Evolutionary conservation across 1,140 invertebrate genomes (phyloP), one percentile per base, ranked within the genome.

Genomic region (Pseudomyrmex cubaensis): DNA sequence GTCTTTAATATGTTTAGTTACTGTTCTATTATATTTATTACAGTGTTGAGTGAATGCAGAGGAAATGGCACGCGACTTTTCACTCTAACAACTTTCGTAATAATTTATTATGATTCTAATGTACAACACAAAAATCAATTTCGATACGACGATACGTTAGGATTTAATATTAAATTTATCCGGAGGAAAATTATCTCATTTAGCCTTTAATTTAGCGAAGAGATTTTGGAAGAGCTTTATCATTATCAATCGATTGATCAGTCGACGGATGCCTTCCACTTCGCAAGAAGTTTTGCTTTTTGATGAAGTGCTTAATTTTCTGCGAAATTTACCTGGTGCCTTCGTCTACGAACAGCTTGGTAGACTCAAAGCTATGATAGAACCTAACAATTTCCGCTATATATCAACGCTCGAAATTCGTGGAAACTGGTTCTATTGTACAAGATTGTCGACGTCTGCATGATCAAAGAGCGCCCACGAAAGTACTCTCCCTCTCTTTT

Each of bases 161-260:
- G n/a, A 82, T 82, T 66, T 82, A 66, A 76, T 67, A 67, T 67
- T n/a, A 13, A 57, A 74, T 74, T 54, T 44, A 22, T 63, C 17
- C 63, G 63, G 10, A 35, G 35, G 62, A 44, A 22, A 22, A n/a
- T n/a, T n/a, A n/a, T n/a, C n/a, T 44, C 76, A 59, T 61, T 48
- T 70, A 57, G 20, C 35, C 54, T 54, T 72, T 54, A 59, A 78
- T 46, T 20, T 57, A 20, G 76, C 48, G 20, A 54, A 59, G 35
- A 56, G 69, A 77, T 61, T 59, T 44, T 22, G 62, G 35, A 62
- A 50, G 64, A 75, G 67, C 64, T 88, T 87, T 82, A 87, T 87
- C 75, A 80, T 87, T 87, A 87, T 59, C 46, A 82, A 75, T 63
- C 74, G n/a, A 82, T 82, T 70, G 78, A 82, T 82, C 77, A 57